Base-by-base conservation (phyloP, 2,797 vertebrate species). In the Spea hammondii region DNA sequence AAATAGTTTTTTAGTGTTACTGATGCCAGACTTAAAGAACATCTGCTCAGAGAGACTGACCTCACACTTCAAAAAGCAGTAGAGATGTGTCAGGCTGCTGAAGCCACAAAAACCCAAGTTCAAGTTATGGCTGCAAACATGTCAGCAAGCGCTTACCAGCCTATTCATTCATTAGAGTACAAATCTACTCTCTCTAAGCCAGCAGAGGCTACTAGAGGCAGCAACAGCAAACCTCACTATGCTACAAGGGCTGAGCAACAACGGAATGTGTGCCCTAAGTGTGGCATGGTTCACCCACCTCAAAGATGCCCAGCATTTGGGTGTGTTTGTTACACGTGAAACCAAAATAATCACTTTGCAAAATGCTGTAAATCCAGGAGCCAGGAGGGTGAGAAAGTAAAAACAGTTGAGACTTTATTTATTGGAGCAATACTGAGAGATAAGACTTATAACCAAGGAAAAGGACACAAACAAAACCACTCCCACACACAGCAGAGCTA, bases 341-440 rank as follows among this genome's bases (percentile, higher is more conserved):
- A 65, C 64, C 47, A 65, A 65, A 65, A 65, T 47, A 65, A 65
- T 12, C 64, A 47, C 64, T 32, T 65, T 45, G 57, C n/a, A 32
- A 64, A 64, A 44, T 64, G n/a, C 10, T 17, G n/a, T 62, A 17
- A 32, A 62, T 62, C 59, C n/a, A 17, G 10, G 11, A 11, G 64
- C 32, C 64, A 46, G 44, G 32, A 65, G 64, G 32, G 64, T 65
- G 64, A 65, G 14, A n/a, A n/a, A 4, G 14, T 62, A 9, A 62
- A 62, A 62, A 12, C 44, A 6, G 64, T 65, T 17, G 32, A 45
- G 3, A 11, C 64, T 45, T 11, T 65, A 65, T 65, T 65, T 65
- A 65, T 65, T 47, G 45, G 64, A 47, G 64, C 64, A 65, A 65
- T 65, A 45, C 44, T 65, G 64, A 65, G 64, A 65, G n/a, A 64